Percentiles rank a stretch among this genome's conserved stretches.
Conservation (phyloP, 2,113 vertebrate species). For the Felis chaus region DNA sequence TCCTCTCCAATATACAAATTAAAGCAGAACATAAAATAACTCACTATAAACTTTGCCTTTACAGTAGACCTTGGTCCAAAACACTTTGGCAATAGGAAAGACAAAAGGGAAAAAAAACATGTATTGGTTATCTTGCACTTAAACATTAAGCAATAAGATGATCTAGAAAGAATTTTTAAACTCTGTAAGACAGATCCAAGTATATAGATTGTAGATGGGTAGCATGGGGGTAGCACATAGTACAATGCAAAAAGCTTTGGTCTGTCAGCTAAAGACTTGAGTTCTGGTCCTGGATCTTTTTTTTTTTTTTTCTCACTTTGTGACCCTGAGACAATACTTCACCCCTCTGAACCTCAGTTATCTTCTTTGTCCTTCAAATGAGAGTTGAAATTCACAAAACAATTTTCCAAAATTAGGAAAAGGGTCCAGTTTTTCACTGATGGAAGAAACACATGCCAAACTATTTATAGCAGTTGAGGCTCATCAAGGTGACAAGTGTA, state of each 20-base stretch:
- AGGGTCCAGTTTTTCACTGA: background rate
- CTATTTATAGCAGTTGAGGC: background rate
- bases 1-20: background rate
- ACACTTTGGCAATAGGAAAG: background rate
- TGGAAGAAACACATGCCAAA: background rate
- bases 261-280: background rate
- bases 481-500: background rate
- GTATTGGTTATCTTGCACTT: background rate
- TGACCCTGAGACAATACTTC: background rate
- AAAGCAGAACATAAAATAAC: background rate
- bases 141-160: background rate
- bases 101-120: background rate
- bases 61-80: background rate
- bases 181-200: background rate
- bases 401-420: background rate
- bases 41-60: background rate
- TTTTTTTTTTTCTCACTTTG: background rate
- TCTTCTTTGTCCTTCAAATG: background rate
- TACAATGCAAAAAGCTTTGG: background rate
- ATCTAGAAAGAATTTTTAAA: background rate
- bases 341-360: background rate
- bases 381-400: background rate
- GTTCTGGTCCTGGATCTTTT: background rate
- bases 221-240: fast-evolving
- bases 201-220: background rate